phyloP scores from a whole-genome alignment of 2,797 vertebrate genomes.

The Decapterus maruadsi region DNA sequence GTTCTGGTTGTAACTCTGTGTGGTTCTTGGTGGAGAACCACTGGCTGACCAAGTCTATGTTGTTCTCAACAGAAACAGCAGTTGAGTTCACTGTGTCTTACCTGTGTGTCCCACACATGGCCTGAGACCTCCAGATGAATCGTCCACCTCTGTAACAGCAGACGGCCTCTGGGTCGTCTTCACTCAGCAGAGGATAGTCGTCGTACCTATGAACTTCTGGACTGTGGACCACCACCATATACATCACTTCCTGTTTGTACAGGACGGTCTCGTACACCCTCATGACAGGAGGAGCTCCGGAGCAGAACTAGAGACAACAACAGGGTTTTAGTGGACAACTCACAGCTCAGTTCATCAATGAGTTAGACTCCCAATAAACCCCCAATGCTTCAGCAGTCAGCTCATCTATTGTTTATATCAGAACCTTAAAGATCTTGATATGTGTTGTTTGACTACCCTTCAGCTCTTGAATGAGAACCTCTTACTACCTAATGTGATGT shows the following conservation, averaged over 20 bases:
- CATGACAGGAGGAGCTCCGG: conserved; percentile 31
- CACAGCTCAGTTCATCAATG: background rate
- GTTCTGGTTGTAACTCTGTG: too few relatives aligned
- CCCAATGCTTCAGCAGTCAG: too few relatives aligned
- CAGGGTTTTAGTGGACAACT: background rate
- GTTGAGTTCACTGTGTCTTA: background rate
- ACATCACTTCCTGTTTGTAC: conserved; percentile 28
- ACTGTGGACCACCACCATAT: conserved; percentile 66
- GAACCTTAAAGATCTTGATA: too few relatives aligned
- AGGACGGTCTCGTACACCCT: conserved; percentile 58
- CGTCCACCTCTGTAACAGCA: conserved; percentile 43
- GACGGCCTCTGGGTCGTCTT: background rate
- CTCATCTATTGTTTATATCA: too few relatives aligned
- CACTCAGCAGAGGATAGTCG: conserved; percentile 29
- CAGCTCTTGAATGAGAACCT: too few relatives aligned
- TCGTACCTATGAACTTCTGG: background rate
- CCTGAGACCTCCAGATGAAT: conserved; percentile 70
- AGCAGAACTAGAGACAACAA: conserved; percentile 50
- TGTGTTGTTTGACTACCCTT: too few relatives aligned
- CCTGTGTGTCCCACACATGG: conserved; percentile 63
- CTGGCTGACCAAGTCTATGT: too few relatives aligned
- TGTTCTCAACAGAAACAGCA: background rate
- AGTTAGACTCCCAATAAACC: too few relatives aligned
- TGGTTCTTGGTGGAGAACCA: too few relatives aligned
- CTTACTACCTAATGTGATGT: too few relatives aligned